Base-by-base conservation (phyloP, 1,140 invertebrate genomes). In the Tribolium madens region DNA sequence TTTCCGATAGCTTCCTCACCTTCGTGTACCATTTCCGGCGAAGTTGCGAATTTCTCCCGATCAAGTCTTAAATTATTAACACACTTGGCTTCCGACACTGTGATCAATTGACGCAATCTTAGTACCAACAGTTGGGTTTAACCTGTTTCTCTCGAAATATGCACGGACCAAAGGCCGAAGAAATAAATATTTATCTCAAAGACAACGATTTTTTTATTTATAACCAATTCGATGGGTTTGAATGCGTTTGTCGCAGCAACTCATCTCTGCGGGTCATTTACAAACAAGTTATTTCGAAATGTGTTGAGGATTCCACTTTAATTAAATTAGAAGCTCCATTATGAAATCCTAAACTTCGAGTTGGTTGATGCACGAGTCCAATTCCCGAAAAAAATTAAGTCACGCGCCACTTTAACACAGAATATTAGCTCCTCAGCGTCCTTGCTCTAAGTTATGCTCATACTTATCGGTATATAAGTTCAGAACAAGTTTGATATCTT, bases 401-500 rank as follows among this genome's bases (percentile, higher is more conserved):
- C n/a, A 57, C 52, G 52, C 9, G 14, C 18, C 17, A 52, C 7
- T 52, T 52, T 13, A 52, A 17, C n/a, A 52, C 10, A 64, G 36
- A 33, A 64, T 33, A 64, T 64, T 64, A 21, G 10, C 12, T 21
- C 57, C 26, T 64, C 52, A 47, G 21, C 75, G 78, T 77, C 78
- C 78, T 79, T 79, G 70, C 42, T 18, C 57, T 77, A 70, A 77
- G 77, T 73, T 77, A 18, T 53, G 70, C 48, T 70, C 26, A 76
- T 53, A 77, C 69, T 3, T 72, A 70, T 72, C 47, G 75, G 77
- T 79, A 79, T 77, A 79, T 77, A 79, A 79, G 76, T 76, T 77
- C 72, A 77, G 73, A 69, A 36, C 76, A 64, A 75, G 73, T 64
- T 68, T 21, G 57, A 48, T 50, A 18, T 31, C 64, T 46, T 69